A percentile compares a stretch with the other conserved stretches of the same genome.
Evolutionary conservation across 2,888 invertebrate species (phyloP).

Genomic region (Dolomedes plantarius): DNA sequence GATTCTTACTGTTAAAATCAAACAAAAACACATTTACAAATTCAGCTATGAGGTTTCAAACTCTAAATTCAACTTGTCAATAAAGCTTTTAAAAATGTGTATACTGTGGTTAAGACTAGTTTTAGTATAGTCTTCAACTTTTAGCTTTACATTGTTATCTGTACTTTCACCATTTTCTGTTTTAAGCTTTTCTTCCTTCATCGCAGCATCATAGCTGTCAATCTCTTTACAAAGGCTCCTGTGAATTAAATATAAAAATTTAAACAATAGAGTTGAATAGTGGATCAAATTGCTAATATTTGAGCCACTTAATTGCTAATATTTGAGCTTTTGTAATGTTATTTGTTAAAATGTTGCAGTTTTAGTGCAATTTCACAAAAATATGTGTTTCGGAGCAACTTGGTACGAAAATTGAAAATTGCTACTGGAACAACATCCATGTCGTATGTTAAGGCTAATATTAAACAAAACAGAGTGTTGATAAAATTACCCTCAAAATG

Average conservation of each 20-base stretch:
- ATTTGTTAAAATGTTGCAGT: no score
- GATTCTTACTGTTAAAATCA: no score
- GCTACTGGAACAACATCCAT: no score
- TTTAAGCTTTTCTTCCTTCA: slow-evolving; percentile 74
- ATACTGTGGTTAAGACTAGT: slow-evolving; percentile 84
- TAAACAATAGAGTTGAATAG: not conserved
- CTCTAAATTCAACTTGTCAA: slow-evolving; percentile 78
- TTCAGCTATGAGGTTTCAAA: not conserved
- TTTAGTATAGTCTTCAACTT: slow-evolving; percentile 85
- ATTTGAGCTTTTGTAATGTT: no score
- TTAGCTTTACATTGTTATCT: slow-evolving; percentile 76
- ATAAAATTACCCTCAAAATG: no score
- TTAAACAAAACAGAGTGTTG: no score
- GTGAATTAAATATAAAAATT: slow-evolving; percentile 3
- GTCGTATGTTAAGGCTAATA: no score
- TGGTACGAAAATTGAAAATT: no score
- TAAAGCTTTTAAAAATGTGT: slow-evolving; percentile 84
- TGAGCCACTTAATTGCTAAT: not conserved
- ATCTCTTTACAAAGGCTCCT: slow-evolving; percentile 82
- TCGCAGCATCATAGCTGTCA: slow-evolving; percentile 81
- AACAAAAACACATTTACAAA: no score
- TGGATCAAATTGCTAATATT: not conserved
- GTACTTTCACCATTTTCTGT: slow-evolving; percentile 73
- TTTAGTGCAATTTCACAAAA: no score
- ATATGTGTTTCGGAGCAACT: no score